phyloP scores from a whole-genome alignment of 2,113 vertebrate genomes.

The Neomonachus schauinslandi region DNA sequence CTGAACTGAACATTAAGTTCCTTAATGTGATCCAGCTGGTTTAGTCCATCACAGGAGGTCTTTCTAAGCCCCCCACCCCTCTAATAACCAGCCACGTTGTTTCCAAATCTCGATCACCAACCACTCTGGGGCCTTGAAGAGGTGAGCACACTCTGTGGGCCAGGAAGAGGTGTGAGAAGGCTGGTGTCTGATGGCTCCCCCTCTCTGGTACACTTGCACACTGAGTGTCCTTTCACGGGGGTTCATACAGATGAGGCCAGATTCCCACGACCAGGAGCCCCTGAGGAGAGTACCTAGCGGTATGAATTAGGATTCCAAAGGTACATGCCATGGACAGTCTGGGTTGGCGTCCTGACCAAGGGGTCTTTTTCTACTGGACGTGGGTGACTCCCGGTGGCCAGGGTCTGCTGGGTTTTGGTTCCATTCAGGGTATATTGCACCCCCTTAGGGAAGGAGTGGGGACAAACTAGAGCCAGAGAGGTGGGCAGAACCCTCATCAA shows the following conservation, averaged over 20 bases:
- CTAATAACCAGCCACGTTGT: not conserved
- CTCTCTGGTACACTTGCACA: not conserved
- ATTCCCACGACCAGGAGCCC: not conserved
- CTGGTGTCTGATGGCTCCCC: not conserved
- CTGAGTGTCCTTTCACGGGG: not conserved
- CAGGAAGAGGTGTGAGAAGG: not conserved
- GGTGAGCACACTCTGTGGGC: not conserved
- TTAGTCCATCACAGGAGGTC: not conserved
- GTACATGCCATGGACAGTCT: not conserved
- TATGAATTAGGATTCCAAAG: not conserved
- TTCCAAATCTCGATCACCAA: not conserved
- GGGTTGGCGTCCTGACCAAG: not conserved
- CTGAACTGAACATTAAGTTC: not conserved
- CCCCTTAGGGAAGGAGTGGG: not conserved
- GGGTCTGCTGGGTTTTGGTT: not conserved
- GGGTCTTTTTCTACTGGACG: not conserved
- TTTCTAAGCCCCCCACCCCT: not conserved
- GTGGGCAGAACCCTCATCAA: not conserved
- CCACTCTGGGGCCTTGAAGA: not conserved
- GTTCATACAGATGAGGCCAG: not conserved
- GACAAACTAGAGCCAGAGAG: accelerated
- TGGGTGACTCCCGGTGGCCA: too few relatives aligned
- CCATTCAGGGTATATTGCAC: too few relatives aligned
- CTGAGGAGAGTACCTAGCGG: accelerated
- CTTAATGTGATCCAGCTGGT: not conserved